A percentile compares a stretch with the other conserved stretches of the same genome.
These are phyloP conservation scores for Gasterosteus aculeatus DNA, from an alignment of 2,113 vertebrate species.

Conservation along the genomic window DNA sequence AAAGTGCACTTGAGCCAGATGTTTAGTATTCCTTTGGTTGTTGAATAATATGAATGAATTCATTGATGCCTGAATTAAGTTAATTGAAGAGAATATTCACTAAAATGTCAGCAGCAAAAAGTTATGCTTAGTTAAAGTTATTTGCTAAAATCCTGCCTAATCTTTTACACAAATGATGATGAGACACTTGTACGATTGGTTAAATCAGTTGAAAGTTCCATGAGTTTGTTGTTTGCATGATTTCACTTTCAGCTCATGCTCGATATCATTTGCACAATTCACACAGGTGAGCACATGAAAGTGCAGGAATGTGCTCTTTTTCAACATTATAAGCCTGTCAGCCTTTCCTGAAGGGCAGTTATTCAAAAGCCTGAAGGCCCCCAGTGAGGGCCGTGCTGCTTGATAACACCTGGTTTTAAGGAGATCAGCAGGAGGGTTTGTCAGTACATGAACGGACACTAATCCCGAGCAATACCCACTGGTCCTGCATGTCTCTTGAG, in stretches of 20 bases:
- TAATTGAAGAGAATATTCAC: background rate
- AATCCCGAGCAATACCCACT: slow-evolving; percentile 74
- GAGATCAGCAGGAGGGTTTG: slow-evolving; percentile 77
- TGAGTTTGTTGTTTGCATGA: slow-evolving; percentile 46
- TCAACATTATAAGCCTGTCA: slow-evolving; percentile 69
- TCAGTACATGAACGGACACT: slow-evolving; percentile 79
- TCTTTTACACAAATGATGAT: background rate
- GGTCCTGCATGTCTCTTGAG: slow-evolving; percentile 70
- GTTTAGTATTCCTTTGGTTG: too few species aligned
- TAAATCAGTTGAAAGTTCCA: background rate
- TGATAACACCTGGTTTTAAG: slow-evolving; percentile 79
- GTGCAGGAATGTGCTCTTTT: slow-evolving; percentile 64
- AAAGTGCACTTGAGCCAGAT: background rate
- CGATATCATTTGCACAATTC: slow-evolving; percentile 45
- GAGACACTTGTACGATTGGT: slow-evolving; percentile 7
- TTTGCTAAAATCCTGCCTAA: background rate
- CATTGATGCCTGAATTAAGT: background rate
- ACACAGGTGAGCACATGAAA: slow-evolving; percentile 69
- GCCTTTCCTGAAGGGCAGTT: slow-evolving; percentile 68
- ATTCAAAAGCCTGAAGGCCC: slow-evolving; percentile 61
- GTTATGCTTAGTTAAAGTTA: too few species aligned
- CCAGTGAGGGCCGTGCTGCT: slow-evolving; percentile 64
- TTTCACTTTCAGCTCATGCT: slow-evolving; percentile 37
- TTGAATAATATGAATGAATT: too few species aligned
- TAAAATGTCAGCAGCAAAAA: background rate